These are phyloP conservation scores for Polietes domitor DNA, from an alignment of 2,888 invertebrate species.

Conservation along the genomic window DNA sequence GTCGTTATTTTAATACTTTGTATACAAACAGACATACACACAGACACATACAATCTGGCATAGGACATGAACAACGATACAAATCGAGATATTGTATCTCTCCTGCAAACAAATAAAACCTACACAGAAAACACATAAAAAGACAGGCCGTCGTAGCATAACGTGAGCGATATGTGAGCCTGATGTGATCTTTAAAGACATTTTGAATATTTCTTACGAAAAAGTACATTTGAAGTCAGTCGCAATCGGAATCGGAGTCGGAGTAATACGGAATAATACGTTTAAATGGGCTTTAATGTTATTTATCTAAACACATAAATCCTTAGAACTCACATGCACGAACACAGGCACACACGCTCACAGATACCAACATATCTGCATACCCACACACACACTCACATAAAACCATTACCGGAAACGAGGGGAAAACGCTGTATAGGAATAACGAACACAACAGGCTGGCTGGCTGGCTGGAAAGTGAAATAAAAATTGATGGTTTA, in stretches of 20 bases:
- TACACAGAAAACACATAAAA: conserved; percentile 9
- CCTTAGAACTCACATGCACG: conserved; percentile 28
- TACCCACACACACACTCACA: conserved; percentile 17
- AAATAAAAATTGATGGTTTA: conserved; percentile 57
- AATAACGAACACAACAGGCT: conserved; percentile 25
- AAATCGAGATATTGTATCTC: conserved; percentile 24
- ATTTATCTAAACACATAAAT: conserved; percentile 63
- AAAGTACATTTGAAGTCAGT: conserved; percentile 32
- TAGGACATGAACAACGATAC: not conserved
- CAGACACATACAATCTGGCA: not conserved
- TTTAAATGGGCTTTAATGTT: conserved; percentile 61
- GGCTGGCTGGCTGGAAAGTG: no score
- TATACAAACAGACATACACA: conserved; percentile 13
- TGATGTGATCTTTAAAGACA: not conserved
- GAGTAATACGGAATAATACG: conserved; percentile 48
- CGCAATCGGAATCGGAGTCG: no score
- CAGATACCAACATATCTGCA: not conserved
- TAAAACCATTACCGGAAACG: conserved; percentile 11
- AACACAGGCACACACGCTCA: conserved; percentile 8
- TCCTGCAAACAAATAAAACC: not conserved
- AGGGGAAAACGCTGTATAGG: conserved; percentile 29
- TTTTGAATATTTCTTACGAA: not conserved
- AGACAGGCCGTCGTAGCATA: not conserved
- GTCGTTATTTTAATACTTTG: conserved; percentile 43
- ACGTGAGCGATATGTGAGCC: not conserved